A percentile compares a stretch with the other conserved stretches of the same genome.
Evolutionary conservation across 2,113 vertebrate species (phyloP).

Genomic region (Pungitius pungitius): DNA sequence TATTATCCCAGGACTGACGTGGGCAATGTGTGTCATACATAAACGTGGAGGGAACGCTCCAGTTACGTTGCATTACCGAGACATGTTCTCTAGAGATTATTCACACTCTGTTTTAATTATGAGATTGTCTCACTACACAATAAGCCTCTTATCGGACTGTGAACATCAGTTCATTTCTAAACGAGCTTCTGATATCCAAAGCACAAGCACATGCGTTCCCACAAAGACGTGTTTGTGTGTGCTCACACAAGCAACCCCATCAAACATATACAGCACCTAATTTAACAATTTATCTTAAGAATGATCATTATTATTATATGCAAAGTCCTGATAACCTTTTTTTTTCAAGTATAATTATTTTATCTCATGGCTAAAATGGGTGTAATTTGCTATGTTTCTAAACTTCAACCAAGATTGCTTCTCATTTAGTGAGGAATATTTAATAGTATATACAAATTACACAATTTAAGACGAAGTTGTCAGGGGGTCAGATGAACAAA

Average conservation of each 20-base stretch:
- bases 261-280: background rate
- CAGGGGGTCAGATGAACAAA: constrained; percentile 10
- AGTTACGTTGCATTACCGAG: constrained; percentile 53
- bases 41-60: constrained; percentile 33
- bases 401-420: constrained; percentile 13
- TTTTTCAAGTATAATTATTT: constrained; percentile 1
- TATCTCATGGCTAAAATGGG: background rate
- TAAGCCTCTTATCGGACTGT: constrained; percentile 68
- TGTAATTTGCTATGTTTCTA: background rate
- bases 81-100: constrained; percentile 60
- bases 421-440: constrained; percentile 13
- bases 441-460: background rate
- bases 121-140: constrained; percentile 59
- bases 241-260: background rate
- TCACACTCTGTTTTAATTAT: constrained; percentile 69
- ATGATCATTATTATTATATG: background rate
- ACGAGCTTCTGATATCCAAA: constrained; percentile 53
- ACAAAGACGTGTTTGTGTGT: background rate
- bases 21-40: constrained; percentile 1
- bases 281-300: constrained; percentile 8
- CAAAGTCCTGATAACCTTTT: constrained; percentile 13
- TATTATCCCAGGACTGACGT: constrained; percentile 32
- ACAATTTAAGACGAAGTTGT: background rate
- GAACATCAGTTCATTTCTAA: constrained; percentile 58
- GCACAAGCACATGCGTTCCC: constrained; percentile 6